A percentile compares a stretch with the other conserved stretches of the same genome.
phyloP scores from a whole-genome alignment of 2,888 invertebrate species.

The Epinotia demarniana region DNA sequence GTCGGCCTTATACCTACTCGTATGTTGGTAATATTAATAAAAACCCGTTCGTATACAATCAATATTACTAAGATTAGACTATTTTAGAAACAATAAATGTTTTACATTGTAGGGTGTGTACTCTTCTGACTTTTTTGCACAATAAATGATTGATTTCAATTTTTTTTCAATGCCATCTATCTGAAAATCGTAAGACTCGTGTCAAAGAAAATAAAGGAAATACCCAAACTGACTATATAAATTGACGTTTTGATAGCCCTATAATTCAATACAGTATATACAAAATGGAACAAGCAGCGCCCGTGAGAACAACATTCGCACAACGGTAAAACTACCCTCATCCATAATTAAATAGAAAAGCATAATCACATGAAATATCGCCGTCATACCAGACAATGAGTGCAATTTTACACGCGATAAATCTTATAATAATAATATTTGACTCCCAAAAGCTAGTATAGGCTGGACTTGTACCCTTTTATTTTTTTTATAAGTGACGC shows the following conservation, averaged over 20 bases:
- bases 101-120: too few species aligned
- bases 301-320: slow-evolving; percentile 35
- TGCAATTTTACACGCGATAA: slow-evolving; percentile 84
- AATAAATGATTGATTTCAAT: too few species aligned
- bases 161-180: too few species aligned
- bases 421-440: slow-evolving; percentile 82
- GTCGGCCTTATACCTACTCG: too few species aligned
- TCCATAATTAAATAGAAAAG: slow-evolving; percentile 79
- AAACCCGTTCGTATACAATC: too few species aligned
- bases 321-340: slow-evolving; percentile 60
- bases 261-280: background rate
- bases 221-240: too few species aligned
- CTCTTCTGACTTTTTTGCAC: too few species aligned
- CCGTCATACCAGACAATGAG: slow-evolving; percentile 73
- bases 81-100: too few species aligned
- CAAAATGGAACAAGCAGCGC: background rate
- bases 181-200: too few species aligned
- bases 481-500: slow-evolving; percentile 16
- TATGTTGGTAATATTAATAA: background rate
- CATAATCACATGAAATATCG: slow-evolving; percentile 80
- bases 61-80: too few species aligned
- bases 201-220: too few species aligned
- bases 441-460: slow-evolving; percentile 49
- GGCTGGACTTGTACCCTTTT: slow-evolving; percentile 27
- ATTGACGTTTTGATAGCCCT: background rate